Evolutionary conservation across 2,797 vertebrate species (phyloP), one percentile per base, ranked within the genome.

Genomic region (Myotis planiceps): DNA sequence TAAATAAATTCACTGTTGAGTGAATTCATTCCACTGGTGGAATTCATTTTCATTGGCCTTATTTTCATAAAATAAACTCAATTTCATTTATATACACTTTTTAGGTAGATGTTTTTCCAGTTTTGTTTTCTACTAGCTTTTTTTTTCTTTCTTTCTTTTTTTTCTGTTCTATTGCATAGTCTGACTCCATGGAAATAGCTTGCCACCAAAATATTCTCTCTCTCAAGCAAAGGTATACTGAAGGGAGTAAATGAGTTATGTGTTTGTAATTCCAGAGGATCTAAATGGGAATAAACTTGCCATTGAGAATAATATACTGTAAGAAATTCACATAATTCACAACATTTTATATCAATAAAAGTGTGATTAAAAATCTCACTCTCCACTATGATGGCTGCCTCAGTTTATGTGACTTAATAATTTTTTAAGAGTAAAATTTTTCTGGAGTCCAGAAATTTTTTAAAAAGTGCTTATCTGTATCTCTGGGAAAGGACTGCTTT

Each of bases 391-490:
- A 58, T 47, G 19, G 19, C 18, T 71, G 2, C 58, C 21, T 88
- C 47, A 16, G 1, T 83, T 84, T 37, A 32, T 51, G 14, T 79
- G 74, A 82, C 51, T 84, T 88, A 32, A n/a, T 84, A 27, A 19
- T 68, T 79, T 72, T 92, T 72, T 79, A 65, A 53, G 27, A 60
- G 32, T 45, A 27, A 88, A 21, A 92, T 89, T 90, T 51, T 92
- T 84, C n/a, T 27, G 29, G 58, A 85, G 37, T 39, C 74, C n/a
- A 69, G 19, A 86, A 3, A 6, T 4, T 69, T 78, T 79, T 19
- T 32, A n/a, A 92, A n/a, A 92, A 92, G 49, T 49, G 42, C 69
- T 71, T 97, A 68, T 92, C 74, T 95, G 25, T 90, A 75, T 98
- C 19, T 96, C 88, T 97, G 88, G 95, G 83, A 97, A 86, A 92